Evolutionary conservation across 2,113 vertebrate species (phyloP).

Genomic region (Plotosus lineatus): DNA sequence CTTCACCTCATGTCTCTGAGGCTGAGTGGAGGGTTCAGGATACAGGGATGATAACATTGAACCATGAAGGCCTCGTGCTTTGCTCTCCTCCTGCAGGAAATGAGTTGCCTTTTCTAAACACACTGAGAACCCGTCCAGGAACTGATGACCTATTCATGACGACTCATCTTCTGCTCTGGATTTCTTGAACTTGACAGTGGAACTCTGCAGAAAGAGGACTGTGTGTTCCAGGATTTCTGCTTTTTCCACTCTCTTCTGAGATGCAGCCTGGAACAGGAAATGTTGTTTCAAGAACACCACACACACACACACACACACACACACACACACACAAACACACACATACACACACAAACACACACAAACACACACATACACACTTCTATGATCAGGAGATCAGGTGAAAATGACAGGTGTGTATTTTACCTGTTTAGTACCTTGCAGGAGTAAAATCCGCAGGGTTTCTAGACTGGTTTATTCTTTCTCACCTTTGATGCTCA

Average conservation of each 20-base stretch:
- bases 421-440: constrained; percentile 74
- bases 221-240: constrained; percentile 82
- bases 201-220: constrained; percentile 62
- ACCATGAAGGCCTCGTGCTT: constrained; percentile 47
- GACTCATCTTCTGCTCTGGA: constrained; percentile 22
- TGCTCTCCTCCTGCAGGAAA: constrained; percentile 62
- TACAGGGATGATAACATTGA: constrained; percentile 36
- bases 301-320: not conserved
- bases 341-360: not conserved
- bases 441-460: constrained; percentile 73
- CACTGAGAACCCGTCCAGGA: constrained; percentile 65
- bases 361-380: not conserved
- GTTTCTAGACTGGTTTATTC: constrained; percentile 82
- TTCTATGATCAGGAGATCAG: not conserved
- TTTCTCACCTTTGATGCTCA: constrained; percentile 80
- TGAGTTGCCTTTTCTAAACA: constrained; percentile 63
- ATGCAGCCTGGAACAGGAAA: constrained; percentile 62
- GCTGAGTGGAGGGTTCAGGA: constrained; percentile 4
- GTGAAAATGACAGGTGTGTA: not conserved
- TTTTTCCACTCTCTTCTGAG: constrained; percentile 78
- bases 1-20: not conserved
- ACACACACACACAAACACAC: not conserved
- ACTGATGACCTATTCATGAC: constrained; percentile 45
- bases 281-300: not conserved
- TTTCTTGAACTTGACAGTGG: not conserved